Evolutionary conservation across 2,113 vertebrate species (phyloP), one percentile per base, ranked within the genome.

Genomic region (Xenopus tropicalis): DNA sequence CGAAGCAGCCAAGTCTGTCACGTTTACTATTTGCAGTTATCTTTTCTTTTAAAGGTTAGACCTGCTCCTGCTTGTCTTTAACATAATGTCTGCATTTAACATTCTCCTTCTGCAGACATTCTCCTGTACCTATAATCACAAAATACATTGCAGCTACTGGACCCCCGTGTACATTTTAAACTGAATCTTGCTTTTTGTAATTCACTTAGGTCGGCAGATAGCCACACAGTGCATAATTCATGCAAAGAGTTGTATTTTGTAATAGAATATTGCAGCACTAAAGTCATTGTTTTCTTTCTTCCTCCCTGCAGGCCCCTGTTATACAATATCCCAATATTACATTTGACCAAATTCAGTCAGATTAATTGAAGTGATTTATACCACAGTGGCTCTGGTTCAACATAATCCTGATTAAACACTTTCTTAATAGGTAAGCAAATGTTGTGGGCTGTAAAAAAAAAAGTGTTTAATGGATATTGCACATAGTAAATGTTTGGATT

Each of bases 401-500:
- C 59, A 75, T 69, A 76, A 42, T 69, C 58, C 46, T 69, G 66
- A 76, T 76, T 76, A 76, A 76, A 76, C 73, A 69, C 66, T 69
- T 76, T 69, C 73, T 76, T 76, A 76, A 76, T 69, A 76, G 73
- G 66, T 76, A 69, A 76, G 66, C 73, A 76, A 76, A 76, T 76
- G 73, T 62, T 76, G 73, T 69, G 73, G 59, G 66, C 73, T 76
- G 69, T 68, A 63, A 76, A 68, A 48, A 48, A 48, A 69, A 63
- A 46, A 61, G 66, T 61, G 66, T 76, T 69, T 76, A 76, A 76
- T 76, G 66, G 73, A 69, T 69, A 76, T 62, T 76, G 66, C 46
- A 63, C 46, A 56, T 44, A 56, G 65, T 74, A 61, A 56, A 76
- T 69, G 73, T 69, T 69, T 43, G 73, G 73, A 69, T 76, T 69